A percentile compares a stretch with the other conserved stretches of the same genome.
Evolutionary conservation across 2,113 vertebrate species (phyloP).

Genomic region (Rallus limicola): DNA sequence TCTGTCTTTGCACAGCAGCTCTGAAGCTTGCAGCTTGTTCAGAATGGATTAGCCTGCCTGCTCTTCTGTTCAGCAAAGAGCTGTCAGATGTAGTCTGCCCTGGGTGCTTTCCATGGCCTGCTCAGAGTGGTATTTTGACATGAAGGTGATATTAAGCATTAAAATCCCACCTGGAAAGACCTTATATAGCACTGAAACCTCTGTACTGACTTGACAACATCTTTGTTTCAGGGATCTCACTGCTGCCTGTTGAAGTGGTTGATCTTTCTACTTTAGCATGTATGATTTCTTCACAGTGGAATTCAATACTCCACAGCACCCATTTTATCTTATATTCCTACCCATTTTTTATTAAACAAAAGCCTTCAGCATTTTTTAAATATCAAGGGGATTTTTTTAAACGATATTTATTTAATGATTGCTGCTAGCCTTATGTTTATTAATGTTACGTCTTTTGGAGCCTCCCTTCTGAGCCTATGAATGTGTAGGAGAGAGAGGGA

Average conservation of each 20-base stretch:
- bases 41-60: not conserved
- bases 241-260: not conserved
- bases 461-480: not conserved
- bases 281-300: not conserved
- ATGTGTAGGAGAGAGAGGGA: not conserved
- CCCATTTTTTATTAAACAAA: conserved; percentile 39
- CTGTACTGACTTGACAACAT: not conserved
- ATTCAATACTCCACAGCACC: not conserved
- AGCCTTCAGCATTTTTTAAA: conserved; percentile 38
- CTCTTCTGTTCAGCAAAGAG: not conserved
- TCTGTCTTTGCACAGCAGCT: not conserved
- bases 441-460: conserved; percentile 6
- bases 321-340: not conserved
- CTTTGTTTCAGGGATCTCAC: not conserved
- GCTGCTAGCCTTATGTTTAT: conserved; percentile 56
- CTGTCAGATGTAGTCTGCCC: not conserved
- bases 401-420: conserved; percentile 50
- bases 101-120: not conserved
- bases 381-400: not conserved
- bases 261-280: not conserved
- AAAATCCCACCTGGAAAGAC: not conserved
- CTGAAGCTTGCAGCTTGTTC: not conserved
- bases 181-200: not conserved
- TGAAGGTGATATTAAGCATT: not conserved
- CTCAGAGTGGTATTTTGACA: not conserved